Conservation (phyloP, 2,888 invertebrate genomes). For the Agrochola lota region DNA sequence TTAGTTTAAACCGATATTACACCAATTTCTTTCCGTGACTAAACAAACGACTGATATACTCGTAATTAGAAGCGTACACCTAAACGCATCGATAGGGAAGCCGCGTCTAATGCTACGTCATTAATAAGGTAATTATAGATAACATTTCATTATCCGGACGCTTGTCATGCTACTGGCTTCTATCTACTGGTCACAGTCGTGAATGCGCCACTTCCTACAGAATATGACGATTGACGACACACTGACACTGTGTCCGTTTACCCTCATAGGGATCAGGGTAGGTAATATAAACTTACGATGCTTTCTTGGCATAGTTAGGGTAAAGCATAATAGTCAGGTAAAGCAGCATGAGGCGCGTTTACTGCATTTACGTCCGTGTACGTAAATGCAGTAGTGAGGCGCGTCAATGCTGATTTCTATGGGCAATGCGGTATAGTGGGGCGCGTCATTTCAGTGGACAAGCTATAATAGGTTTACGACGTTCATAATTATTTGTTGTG, state of each 20-base stretch:
- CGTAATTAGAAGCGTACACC: conserved; percentile 35
- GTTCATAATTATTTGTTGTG: neutral
- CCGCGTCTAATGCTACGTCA: conserved; percentile 22
- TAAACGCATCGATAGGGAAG: conserved; percentile 53
- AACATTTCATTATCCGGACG: conserved; percentile 50
- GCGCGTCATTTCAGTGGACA: no score
- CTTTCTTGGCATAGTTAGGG: no score
- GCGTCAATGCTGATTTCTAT: no score
- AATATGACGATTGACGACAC: conserved; percentile 5
- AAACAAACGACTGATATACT: conserved; percentile 12
- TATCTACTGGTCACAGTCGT: conserved; percentile 30
- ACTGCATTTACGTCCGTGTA: no score
- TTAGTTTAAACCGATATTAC: neutral
- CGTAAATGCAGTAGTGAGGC: no score
- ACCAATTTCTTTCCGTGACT: neutral
- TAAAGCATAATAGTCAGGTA: no score
- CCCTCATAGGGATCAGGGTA: no score
- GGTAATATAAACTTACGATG: no score
- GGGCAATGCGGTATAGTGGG: no score
- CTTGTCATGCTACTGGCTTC: conserved; percentile 34
- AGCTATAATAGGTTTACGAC: no score
- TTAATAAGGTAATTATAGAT: conserved; percentile 53
- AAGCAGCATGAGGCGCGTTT: no score
- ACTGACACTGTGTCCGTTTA: no score
- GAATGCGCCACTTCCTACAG: conserved; percentile 38